phyloP scores from a whole-genome alignment of 2,797 vertebrate species.

The Phyllotis vaccarum region DNA sequence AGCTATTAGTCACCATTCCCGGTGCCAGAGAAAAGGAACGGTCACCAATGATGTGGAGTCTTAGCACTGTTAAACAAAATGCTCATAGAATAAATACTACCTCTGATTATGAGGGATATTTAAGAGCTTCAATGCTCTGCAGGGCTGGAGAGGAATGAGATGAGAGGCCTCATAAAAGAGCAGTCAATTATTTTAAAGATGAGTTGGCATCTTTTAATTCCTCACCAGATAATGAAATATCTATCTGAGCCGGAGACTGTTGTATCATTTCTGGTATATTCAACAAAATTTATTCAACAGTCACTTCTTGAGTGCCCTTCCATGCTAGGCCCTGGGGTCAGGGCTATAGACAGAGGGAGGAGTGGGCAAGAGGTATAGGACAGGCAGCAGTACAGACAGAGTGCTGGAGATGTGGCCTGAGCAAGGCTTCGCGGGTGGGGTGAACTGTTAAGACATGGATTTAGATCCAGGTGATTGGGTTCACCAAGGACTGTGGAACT shows the following conservation, averaged over 20 bases:
- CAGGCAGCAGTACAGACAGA: neutral
- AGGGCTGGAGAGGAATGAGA: conserved; percentile 42
- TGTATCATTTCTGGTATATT: conserved; percentile 69
- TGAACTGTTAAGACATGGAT: neutral
- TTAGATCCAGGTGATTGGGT: neutral
- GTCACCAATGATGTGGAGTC: conserved; percentile 64
- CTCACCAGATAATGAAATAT: conserved; percentile 72
- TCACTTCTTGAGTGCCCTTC: conserved; percentile 24
- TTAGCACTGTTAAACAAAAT: conserved; percentile 73
- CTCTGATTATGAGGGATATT: conserved; percentile 75
- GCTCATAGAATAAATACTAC: conserved; percentile 75
- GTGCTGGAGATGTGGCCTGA: neutral
- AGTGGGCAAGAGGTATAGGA: neutral
- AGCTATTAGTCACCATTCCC: conserved; percentile 44
- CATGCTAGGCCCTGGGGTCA: neutral
- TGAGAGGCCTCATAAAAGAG: conserved; percentile 70
- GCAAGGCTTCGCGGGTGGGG: neutral
- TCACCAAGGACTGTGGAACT: neutral
- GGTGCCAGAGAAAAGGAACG: conserved; percentile 69
- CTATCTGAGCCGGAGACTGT: conserved; percentile 70
- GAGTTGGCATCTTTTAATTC: conserved; percentile 82
- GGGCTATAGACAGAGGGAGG: neutral
- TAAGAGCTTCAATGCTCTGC: conserved; percentile 55
- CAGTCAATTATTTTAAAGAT: conserved; percentile 83
- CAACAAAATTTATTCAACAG: conserved; percentile 73